Percentiles rank a stretch among this genome's conserved stretches.
phyloP scores from a whole-genome alignment of 2,113 vertebrate genomes.

The Coturnix japonica region DNA sequence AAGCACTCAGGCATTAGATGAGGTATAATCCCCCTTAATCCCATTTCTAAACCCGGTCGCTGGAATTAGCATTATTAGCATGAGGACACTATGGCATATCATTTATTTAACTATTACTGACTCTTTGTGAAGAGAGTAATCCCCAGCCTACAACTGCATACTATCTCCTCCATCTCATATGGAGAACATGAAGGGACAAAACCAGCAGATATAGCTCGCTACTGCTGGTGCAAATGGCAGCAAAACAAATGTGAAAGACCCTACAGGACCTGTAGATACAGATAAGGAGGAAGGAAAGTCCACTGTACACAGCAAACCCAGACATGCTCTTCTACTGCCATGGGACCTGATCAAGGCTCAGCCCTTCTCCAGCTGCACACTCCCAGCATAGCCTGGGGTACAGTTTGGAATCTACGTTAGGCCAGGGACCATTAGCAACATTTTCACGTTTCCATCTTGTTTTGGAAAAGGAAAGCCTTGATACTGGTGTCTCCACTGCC shows the following conservation, averaged over 20 bases:
- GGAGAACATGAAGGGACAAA: neutral
- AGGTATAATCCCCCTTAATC: constrained; percentile 72
- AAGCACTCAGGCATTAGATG: constrained; percentile 65
- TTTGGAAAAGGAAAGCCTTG: neutral
- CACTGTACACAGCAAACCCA: neutral
- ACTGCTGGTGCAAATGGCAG: neutral
- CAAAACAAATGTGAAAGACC: neutral
- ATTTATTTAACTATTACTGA: constrained; percentile 67
- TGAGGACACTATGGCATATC: constrained; percentile 56
- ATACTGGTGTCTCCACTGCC: neutral
- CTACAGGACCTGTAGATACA: accelerated
- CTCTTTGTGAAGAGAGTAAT: neutral
- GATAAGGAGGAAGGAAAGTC: neutral
- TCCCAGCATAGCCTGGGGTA: neutral
- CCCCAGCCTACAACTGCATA: accelerated
- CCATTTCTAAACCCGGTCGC: constrained; percentile 41
- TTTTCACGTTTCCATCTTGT: neutral
- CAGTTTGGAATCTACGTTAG: constrained; percentile 3
- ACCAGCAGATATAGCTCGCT: neutral
- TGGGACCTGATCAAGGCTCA: neutral
- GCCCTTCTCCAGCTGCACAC: neutral
- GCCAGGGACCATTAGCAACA: neutral
- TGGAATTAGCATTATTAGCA: constrained; percentile 69
- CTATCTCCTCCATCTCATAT: accelerated
- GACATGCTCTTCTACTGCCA: accelerated